Evolutionary conservation across 2,888 invertebrate genomes (phyloP), one percentile per base, ranked within the genome.

Genomic region (Brachyptera putata): DNA sequence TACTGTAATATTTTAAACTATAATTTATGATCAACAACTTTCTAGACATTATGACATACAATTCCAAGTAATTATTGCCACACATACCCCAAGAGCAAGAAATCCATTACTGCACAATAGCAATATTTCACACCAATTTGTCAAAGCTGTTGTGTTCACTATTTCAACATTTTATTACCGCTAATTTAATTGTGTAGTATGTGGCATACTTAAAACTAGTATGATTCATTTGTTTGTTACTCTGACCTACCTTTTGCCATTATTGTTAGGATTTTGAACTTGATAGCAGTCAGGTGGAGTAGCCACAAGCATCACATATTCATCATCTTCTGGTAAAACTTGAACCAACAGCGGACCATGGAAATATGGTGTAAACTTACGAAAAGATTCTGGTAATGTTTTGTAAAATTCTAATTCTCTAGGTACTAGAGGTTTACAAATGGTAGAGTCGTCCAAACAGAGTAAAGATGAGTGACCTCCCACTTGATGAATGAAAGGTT

Each of bases 401-500:
- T 77, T 73, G 68, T 83, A 83, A 70, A 82, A 81, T 56, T 74
- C 68, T 22, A 77, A 73, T 68, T 83, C 83, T 61, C 79, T 70
- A 11, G 74, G 70, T 58, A 78, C 77, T 39, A 80, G 72, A 13
- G 82, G 81, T 67, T 79, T 83, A 68, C 81, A 81, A 24, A 81
- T 74, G 1, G 80, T 80, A 21, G 72, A 69, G 49, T 77, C 75
- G 67, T 80, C 77, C 63, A 79, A 73, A 57, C 74, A 73, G 49
- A 80, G 72, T 73, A 81, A 77, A 56, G 77, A 76, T 7, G 77
- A 76, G 68, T 79, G 79, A 5, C 80, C 80, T 50, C 80, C 79
- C 43, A 80, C 80, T 73, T 81, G 80, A 68, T 80, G 80, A 61
- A 77, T 74, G 66, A 79, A 79, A 22, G 80, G 79, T 68, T 79